Conservation (phyloP, 2,113 vertebrate species). For the Laticauda laticaudata region DNA sequence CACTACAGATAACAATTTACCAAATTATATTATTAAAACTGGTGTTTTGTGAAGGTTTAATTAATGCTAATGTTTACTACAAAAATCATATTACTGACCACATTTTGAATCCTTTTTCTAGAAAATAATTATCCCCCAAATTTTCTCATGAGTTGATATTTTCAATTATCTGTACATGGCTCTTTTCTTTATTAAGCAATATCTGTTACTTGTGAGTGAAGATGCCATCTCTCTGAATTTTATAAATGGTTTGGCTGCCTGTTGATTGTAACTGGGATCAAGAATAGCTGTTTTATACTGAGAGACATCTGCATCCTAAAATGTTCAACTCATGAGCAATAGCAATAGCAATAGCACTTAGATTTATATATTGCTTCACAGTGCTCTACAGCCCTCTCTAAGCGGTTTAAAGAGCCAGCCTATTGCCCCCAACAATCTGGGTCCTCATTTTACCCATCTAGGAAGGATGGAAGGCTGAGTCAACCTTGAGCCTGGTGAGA, state of each 20-base stretch:
- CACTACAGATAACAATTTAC: neutral
- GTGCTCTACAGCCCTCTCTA: too few relatives aligned
- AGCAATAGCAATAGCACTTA: too few relatives aligned
- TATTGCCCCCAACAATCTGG: too few relatives aligned
- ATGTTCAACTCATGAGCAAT: neutral
- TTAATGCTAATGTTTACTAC: neutral
- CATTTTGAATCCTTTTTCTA: neutral
- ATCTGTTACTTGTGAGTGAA: neutral
- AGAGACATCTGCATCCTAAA: neutral
- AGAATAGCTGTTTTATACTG: neutral
- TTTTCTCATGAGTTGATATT: neutral
- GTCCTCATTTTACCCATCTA: too few relatives aligned
- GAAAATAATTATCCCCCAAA: neutral
- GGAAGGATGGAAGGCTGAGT: too few relatives aligned
- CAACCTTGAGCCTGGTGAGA: too few relatives aligned
- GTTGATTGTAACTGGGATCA: neutral
- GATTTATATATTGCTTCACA: too few relatives aligned
- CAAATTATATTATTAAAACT: neutral
- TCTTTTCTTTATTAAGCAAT: neutral
- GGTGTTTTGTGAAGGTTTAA: neutral
- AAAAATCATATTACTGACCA: neutral
- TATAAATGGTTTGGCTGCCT: neutral
- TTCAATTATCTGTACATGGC: neutral
- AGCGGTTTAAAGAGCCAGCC: too few relatives aligned
- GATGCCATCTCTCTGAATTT: neutral